Percentiles rank a stretch among this genome's conserved stretches.
phyloP scores from a whole-genome alignment of 1,140 invertebrate genomes.

The Drosophila sp. region DNA sequence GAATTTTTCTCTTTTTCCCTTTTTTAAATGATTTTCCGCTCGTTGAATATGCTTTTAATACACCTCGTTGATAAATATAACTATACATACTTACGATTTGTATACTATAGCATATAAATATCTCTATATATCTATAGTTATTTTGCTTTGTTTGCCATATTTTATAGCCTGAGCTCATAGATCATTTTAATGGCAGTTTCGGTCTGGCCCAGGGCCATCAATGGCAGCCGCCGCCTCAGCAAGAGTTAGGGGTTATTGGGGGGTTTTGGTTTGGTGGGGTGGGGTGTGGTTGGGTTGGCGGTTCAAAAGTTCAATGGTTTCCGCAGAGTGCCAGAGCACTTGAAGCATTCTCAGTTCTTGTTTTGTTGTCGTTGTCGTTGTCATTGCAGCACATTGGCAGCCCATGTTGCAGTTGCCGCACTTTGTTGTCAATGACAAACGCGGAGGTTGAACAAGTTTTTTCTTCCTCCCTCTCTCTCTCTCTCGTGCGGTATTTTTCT shows the following conservation, averaged over 20 bases:
- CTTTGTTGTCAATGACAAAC: slow-evolving; percentile 42
- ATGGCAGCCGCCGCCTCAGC: background rate
- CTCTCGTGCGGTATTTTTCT: slow-evolving; percentile 18
- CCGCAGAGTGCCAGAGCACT: background rate
- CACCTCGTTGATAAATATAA: slow-evolving; percentile 2
- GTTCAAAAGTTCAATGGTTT: slow-evolving; percentile 14
- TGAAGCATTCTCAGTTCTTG: slow-evolving; percentile 8
- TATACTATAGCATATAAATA: background rate
- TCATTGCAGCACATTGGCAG: slow-evolving; percentile 6
- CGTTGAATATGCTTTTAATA: background rate
- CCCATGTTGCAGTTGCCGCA: slow-evolving; percentile 14
- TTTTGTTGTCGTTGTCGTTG: background rate
- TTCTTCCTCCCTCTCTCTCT: background rate
- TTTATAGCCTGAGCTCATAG: slow-evolving; percentile 1
- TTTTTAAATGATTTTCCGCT: slow-evolving; percentile 10
- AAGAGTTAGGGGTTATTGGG: background rate
- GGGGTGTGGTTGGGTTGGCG: background rate
- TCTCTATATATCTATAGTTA: background rate
- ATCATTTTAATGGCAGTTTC: slow-evolving; percentile 11
- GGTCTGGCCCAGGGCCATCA: slow-evolving; percentile 7
- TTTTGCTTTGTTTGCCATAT: slow-evolving; percentile 1
- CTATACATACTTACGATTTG: background rate
- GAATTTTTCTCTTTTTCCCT: background rate
- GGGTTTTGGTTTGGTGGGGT: background rate
- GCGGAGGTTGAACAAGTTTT: slow-evolving; percentile 46